Base-by-base conservation (phyloP, 2,888 invertebrate genomes). In the Drosophila monieri region DNA sequence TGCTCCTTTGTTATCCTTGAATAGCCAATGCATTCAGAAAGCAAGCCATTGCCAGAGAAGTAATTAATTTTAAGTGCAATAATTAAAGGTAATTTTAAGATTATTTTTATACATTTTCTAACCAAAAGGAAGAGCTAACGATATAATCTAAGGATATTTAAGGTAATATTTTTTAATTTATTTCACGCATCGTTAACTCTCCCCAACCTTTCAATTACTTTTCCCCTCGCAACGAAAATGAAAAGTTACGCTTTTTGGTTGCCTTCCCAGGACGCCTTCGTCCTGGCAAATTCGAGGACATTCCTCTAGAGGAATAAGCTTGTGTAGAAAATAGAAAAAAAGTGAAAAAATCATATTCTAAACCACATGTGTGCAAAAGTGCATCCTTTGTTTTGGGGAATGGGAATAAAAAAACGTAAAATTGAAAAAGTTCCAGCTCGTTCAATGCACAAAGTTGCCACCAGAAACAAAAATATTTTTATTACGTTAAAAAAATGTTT, bases 371-470 rank as follows among this genome's bases (percentile, higher is more conserved):
- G 41, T 27, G 15, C 14, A 15, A n/a, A 23, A 18, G 23, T 18
- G 30, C 18, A 30, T 18, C 18, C 23, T 18, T 27, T 23, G 46
- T 6, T 23, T 30, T 10, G 32, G 18, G 14, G 12, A 48, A 12
- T 18, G 30, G 21, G 18, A 32, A 49, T 23, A 18, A 52, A 62
- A 62, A 62, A 62, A 35, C 27, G 35, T 21, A 10, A 62, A 66
- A 62, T 62, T 65, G 62, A 27, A 52, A 62, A 62, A 62, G 62
- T 62, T 62, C 52, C 10, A 5, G 21, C n/a, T 35, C 9, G 27
- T 12, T 35, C 27, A 30, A 21, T 30, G 53, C 43, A 21, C 43
- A 43, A 41, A 43, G 21, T 27, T 62, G 43, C 52, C 27, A 51
- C 32, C 52, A 35, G 25, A 23, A 41, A 35, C 14, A 43, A 44